phyloP scores from a whole-genome alignment of 2,797 vertebrate species.

The Galaxias olidus region DNA sequence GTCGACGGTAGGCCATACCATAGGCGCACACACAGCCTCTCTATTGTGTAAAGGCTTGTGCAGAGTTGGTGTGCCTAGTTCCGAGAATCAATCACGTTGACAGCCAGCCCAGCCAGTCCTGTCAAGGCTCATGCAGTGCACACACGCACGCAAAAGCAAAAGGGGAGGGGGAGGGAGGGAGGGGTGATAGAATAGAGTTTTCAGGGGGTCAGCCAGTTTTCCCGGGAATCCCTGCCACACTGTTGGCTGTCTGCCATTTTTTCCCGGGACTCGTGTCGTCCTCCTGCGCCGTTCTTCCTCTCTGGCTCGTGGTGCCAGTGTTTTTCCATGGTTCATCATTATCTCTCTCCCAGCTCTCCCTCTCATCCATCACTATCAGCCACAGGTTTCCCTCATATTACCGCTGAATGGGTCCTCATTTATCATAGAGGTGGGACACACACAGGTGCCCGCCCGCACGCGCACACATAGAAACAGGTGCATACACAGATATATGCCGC shows the following conservation, averaged over 20 bases:
- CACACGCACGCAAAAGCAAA: conserved; percentile 10
- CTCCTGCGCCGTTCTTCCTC: conserved; percentile 6
- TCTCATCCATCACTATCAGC: conserved; percentile 66
- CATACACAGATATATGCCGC: conserved; percentile 9
- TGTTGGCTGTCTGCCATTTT: conserved; percentile 2
- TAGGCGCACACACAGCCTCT: too few species aligned
- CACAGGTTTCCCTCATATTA: conserved; percentile 77
- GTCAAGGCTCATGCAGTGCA: conserved; percentile 40
- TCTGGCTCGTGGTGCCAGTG: conserved; percentile 46
- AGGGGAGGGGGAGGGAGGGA: neutral
- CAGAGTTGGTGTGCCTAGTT: conserved; percentile 32
- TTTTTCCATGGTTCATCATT: conserved; percentile 63
- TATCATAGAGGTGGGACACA: conserved; percentile 64
- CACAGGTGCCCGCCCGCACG: conserved; percentile 1
- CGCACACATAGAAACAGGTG: neutral
- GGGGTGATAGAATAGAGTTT: too few species aligned
- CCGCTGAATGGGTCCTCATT: conserved; percentile 70
- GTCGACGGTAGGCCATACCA: too few species aligned
- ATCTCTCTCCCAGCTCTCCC: conserved; percentile 54
- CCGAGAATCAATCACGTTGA: conserved; percentile 54
- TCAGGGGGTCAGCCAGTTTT: neutral
- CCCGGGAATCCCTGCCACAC: conserved; percentile 13
- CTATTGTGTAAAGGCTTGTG: neutral
- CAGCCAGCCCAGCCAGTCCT: conserved; percentile 46
- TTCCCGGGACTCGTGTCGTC: neutral